Percentiles rank a stretch among this genome's conserved stretches.
Evolutionary conservation across 2,113 vertebrate genomes (phyloP).

Genomic region (Ivindomyrus marchei): DNA sequence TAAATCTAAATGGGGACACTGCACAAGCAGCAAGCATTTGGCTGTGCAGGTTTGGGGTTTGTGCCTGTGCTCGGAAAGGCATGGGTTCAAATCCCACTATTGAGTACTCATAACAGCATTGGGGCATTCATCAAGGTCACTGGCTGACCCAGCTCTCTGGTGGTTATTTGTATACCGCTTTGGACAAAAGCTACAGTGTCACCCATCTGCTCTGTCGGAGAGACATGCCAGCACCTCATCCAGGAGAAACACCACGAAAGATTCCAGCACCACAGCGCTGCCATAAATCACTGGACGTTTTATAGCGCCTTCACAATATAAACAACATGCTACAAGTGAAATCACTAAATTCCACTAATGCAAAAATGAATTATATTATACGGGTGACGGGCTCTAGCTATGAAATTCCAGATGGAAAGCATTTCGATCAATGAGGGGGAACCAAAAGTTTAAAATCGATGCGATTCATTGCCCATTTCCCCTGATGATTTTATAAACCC

Average conservation of each 20-base stretch:
- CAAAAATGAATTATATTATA: not conserved
- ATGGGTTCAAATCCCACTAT: not conserved
- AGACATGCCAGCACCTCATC: not conserved
- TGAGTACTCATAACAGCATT: not conserved
- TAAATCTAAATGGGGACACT: not conserved
- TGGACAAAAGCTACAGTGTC: not conserved
- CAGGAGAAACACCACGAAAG: not conserved
- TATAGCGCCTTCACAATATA: not conserved
- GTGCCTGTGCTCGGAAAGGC: not conserved
- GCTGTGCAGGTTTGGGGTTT: not conserved
- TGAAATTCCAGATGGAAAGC: conserved; percentile 2
- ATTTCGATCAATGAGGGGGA: not conserved
- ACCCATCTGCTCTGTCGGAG: not conserved
- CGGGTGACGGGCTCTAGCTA: not conserved
- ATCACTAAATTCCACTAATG: not conserved
- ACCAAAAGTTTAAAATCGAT: not conserved
- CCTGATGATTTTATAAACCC: not conserved
- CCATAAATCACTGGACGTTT: not conserved
- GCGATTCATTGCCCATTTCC: not conserved
- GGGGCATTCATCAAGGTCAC: not conserved
- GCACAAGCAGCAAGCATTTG: not conserved
- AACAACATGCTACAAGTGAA: not conserved
- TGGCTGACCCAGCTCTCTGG: not conserved
- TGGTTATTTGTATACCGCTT: not conserved
- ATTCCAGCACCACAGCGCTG: not conserved